Evolutionary conservation across 1,140 invertebrate genomes (phyloP).

Genomic region (Himalopsyche phryganea): DNA sequence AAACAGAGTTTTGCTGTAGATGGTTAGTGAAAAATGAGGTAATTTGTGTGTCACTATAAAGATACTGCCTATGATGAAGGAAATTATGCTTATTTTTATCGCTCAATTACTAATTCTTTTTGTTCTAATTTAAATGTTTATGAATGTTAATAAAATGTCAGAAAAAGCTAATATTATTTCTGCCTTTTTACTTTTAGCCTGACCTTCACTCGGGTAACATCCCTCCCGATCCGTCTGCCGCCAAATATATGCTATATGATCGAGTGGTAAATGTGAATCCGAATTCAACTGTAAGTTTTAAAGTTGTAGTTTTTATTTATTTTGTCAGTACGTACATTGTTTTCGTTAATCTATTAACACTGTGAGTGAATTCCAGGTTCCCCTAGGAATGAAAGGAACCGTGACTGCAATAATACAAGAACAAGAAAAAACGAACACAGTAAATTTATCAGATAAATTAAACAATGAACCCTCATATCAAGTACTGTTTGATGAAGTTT

Average conservation of each 20-base stretch:
- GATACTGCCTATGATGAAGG: no score
- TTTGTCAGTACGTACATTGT: no score
- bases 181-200: constrained; percentile 39
- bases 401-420: constrained; percentile 66
- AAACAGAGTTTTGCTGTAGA: no score
- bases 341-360: no score
- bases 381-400: constrained; percentile 77
- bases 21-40: no score
- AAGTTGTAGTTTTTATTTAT: no score
- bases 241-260: constrained; percentile 74
- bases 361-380: constrained; percentile 52
- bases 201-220: constrained; percentile 38
- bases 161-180: no score
- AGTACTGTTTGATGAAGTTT: constrained; percentile 74
- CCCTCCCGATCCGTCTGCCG: constrained; percentile 28
- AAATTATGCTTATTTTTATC: no score
- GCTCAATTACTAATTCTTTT: no score
- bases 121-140: no score
- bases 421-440: constrained; percentile 45
- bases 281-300: constrained; percentile 56
- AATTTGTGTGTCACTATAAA: no score
- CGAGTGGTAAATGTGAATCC: constrained; percentile 75
- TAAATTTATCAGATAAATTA: constrained; percentile 43
- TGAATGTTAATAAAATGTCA: no score
- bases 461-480: constrained; percentile 61